These are phyloP conservation scores for Smittia aterrima DNA, from an alignment of 2,888 invertebrate genomes.

Conservation along the genomic window DNA sequence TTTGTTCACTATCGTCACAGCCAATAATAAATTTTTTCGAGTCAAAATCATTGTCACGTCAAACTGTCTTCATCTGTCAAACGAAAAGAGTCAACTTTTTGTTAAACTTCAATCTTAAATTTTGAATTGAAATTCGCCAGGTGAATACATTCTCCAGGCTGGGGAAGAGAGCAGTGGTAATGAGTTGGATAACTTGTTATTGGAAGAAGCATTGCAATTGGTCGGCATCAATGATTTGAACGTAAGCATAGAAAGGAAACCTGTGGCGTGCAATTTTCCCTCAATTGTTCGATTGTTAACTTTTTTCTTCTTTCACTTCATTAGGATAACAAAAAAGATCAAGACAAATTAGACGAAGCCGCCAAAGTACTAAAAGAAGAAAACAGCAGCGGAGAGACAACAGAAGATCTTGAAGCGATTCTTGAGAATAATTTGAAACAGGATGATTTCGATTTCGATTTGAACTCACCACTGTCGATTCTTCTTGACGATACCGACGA, in stretches of 20 bases:
- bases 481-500: slow-evolving; percentile 52
- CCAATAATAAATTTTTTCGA: no score
- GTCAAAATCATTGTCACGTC: no score
- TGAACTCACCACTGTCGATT: slow-evolving; percentile 27
- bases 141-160: slow-evolving; percentile 34
- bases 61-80: not conserved
- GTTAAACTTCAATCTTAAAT: not conserved
- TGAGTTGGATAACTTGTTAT: slow-evolving; percentile 39
- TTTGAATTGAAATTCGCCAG: not conserved
- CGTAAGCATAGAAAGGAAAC: slow-evolving; percentile 27
- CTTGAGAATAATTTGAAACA: slow-evolving; percentile 37
- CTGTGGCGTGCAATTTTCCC: not conserved
- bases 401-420: slow-evolving; percentile 33
- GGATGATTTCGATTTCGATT: slow-evolving; percentile 37
- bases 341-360: not conserved
- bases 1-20: not conserved
- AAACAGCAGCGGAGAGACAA: slow-evolving; percentile 5
- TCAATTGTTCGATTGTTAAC: not conserved
- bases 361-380: not conserved
- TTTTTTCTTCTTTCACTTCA: not conserved
- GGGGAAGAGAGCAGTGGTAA: not conserved
- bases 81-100: not conserved
- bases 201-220: slow-evolving; percentile 53
- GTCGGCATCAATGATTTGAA: slow-evolving; percentile 47
- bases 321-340: slow-evolving; percentile 20